These are phyloP conservation scores for Schizothorax lantsangensis DNA, from an alignment of 2,797 vertebrate genomes.

Conservation along the genomic window DNA sequence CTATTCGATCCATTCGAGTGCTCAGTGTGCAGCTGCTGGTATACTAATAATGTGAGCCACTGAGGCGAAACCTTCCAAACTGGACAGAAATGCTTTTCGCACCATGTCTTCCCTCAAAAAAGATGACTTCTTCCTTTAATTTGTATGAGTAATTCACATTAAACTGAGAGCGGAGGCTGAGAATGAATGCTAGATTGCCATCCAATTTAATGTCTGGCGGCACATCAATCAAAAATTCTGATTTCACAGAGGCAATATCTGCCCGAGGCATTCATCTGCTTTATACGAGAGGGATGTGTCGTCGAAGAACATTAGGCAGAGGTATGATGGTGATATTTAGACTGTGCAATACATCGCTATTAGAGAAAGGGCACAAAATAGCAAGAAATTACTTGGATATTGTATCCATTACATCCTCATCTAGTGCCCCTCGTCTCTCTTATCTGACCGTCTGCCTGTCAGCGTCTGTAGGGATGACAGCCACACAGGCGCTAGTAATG, in stretches of 20 bases:
- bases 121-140: constrained; percentile 42
- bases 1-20: constrained; percentile 41
- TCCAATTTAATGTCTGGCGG: constrained; percentile 50
- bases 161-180: constrained; percentile 33
- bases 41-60: constrained; percentile 45
- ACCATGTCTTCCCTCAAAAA: constrained; percentile 17
- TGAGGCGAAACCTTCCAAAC: constrained; percentile 23
- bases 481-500: constrained; percentile 35
- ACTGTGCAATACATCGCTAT: not conserved
- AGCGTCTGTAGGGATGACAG: constrained; percentile 21
- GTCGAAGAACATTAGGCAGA: not conserved
- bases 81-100: not conserved
- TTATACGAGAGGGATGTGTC: not conserved
- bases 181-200: constrained; percentile 34
- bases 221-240: constrained; percentile 34
- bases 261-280: constrained; percentile 20
- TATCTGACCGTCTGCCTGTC: constrained; percentile 42
- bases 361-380: constrained; percentile 27
- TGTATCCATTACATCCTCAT: constrained; percentile 34
- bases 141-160: constrained; percentile 52
- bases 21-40: constrained; percentile 24
- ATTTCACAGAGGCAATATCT: constrained; percentile 37
- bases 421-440: not conserved
- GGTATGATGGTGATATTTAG: constrained; percentile 29
- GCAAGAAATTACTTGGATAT: constrained; percentile 18